phyloP scores from a whole-genome alignment of 1,140 invertebrate species.

The Drosophila arawakana region DNA sequence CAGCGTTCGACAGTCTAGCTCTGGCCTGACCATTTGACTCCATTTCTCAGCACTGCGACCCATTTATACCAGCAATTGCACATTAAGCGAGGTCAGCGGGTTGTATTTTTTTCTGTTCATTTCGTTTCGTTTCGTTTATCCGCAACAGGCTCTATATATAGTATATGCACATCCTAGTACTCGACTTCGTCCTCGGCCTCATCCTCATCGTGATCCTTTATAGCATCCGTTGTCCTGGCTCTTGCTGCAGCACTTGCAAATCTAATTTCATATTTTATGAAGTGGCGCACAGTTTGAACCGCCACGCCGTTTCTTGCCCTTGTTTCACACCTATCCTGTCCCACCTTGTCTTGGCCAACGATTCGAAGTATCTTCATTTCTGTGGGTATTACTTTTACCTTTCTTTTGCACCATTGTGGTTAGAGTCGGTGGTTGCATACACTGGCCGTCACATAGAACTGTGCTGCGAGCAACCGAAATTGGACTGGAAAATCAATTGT shows the following conservation, averaged over 20 bases:
- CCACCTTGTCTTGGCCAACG: background rate
- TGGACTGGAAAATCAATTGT: conserved; percentile 80
- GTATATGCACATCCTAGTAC: conserved; percentile 45
- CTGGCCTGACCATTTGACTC: conserved; percentile 58
- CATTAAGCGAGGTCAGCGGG: conserved; percentile 44
- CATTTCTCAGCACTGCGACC: conserved; percentile 1
- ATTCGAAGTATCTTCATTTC: conserved; percentile 33
- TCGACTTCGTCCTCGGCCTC: background rate
- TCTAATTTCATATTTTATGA: conserved; percentile 83
- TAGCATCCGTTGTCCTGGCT: conserved; percentile 31
- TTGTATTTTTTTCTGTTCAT: background rate
- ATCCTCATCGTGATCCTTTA: conserved; percentile 9
- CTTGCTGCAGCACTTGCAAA: conserved; percentile 64
- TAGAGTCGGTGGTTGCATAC: conserved; percentile 26
- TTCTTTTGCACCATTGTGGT: conserved; percentile 59
- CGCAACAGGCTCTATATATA: conserved; percentile 58
- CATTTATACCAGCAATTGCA: conserved; percentile 5
- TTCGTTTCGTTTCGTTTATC: conserved; percentile 21
- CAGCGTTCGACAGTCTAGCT: conserved; percentile 48
- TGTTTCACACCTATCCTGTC: background rate
- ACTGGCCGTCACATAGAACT: conserved; percentile 4
- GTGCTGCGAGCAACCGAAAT: conserved; percentile 39
- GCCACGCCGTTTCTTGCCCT: conserved; percentile 29
- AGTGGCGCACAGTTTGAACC: conserved; percentile 55
- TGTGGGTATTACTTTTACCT: conserved; percentile 43